Evolutionary conservation across 2,113 vertebrate genomes (phyloP), one percentile per base, ranked within the genome.

Genomic region (Scolopax mira): DNA sequence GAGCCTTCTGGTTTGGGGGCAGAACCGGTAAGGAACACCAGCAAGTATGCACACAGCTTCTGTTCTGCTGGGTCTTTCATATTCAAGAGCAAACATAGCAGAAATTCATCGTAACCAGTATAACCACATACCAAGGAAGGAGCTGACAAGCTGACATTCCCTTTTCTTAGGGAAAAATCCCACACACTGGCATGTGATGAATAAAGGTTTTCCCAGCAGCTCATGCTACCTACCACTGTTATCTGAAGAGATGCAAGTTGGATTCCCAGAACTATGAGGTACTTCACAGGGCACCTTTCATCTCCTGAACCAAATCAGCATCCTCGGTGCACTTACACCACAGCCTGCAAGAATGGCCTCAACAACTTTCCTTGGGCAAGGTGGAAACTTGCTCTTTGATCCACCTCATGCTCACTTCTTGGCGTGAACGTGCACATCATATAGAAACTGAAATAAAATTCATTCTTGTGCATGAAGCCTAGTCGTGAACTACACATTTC

Each of bases 121-220:
- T 22, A 90, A 66, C 91, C 62, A 67, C 89, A 89, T 94, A 79
- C 74, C 91, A 77, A 70, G 85, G 89, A 71, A 77, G 39, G 67
- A 88, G 71, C 78, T 79, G 91, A 93, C 80, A 86, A 81, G 57
- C 61, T 93, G 87, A 62, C 89, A 60, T 90, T 79, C 80, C 74
- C 51, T 86, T 62, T 93, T 89, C 88, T 48, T 31, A 35, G 35
- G 72, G 74, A 85, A 81, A 84, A 88, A 94, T 66, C 87, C 94
- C 91, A 74, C 94, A 85, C 75, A 24, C 25, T 77, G 74, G 41
- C 82, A 93, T 69, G 49, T 58, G 67, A 93, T 33, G 41, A 91
- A 46, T 41, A 82, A 19, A 77, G 85, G 42, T 28, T 41, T 57
- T 62, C 72, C 35, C 64, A 71, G 60, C 48, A 80, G 69, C 52